phyloP scores from a whole-genome alignment of 2,888 invertebrate species.

The Drosophila mimica region DNA sequence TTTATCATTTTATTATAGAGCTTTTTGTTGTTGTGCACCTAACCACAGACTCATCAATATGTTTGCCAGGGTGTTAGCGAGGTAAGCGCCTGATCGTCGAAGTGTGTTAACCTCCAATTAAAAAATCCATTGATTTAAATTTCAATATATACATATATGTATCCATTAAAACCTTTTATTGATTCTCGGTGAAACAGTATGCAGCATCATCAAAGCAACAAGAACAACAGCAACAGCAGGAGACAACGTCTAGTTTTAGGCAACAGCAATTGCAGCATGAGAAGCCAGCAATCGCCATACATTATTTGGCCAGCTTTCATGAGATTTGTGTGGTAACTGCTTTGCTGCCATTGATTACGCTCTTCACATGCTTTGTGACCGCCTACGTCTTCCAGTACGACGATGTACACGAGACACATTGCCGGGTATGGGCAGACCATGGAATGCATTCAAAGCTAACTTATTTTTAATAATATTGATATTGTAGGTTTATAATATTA shows the following conservation, averaged over 20 bases:
- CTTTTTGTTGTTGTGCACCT: conserved; percentile 69
- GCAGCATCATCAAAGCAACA: conserved; percentile 28
- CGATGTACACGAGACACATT: conserved; percentile 97
- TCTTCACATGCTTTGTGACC: conserved; percentile 94
- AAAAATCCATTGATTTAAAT: background rate
- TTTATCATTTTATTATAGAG: conserved; percentile 51
- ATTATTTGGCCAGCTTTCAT: conserved; percentile 91
- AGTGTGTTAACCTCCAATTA: background rate
- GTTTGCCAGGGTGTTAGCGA: conserved; percentile 39
- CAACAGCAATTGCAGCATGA: conserved; percentile 22
- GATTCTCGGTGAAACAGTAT: conserved; percentile 34
- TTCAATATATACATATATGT: background rate
- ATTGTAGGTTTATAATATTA: conserved; percentile 94
- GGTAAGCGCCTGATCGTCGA: conserved; percentile 53
- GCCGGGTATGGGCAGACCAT: conserved; percentile 89
- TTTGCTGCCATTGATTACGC: conserved; percentile 92
- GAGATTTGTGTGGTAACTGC: conserved; percentile 93
- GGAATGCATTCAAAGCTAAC: background rate
- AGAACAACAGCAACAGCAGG: conserved; percentile 8
- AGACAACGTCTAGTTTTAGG: conserved; percentile 39
- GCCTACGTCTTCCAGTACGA: conserved; percentile 96
- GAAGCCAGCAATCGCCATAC: conserved; percentile 86
- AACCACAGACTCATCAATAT: conserved; percentile 48
- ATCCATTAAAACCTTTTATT: background rate
- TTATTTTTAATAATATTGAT: background rate